Evolutionary conservation across 53 echinoderm and acorn worm species (phyloP).

Genomic region (Henricia sp.): DNA sequence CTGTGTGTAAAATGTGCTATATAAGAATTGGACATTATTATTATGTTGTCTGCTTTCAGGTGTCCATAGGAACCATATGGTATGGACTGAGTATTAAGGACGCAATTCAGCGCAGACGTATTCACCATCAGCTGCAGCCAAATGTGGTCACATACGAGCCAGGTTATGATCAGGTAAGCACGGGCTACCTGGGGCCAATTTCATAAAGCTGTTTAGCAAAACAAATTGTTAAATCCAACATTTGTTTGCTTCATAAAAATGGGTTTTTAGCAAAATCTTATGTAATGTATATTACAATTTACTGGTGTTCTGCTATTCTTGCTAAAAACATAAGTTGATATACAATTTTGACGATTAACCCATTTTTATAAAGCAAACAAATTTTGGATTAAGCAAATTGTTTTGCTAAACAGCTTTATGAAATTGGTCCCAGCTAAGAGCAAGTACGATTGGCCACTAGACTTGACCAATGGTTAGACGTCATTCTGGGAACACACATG

Average conservation of each 20-base stretch:
- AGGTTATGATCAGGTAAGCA: constrained; percentile 58
- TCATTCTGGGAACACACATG: too few species aligned
- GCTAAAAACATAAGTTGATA: too few species aligned
- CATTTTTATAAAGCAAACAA: too few species aligned
- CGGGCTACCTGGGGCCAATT: too few species aligned
- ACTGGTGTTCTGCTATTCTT: too few species aligned
- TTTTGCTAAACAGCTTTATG: neutral
- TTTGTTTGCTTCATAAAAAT: too few species aligned
- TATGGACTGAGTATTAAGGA: constrained; percentile 56
- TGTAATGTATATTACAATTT: too few species aligned
- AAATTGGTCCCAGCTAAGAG: neutral
- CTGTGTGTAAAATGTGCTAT: neutral
- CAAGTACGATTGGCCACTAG: too few species aligned
- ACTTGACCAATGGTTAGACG: too few species aligned
- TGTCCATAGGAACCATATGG: constrained; percentile 67
- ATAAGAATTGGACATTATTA: neutral
- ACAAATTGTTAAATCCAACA: too few species aligned
- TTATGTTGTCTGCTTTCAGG: constrained; percentile 39
- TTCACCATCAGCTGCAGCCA: constrained; percentile 77
- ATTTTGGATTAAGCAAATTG: neutral
- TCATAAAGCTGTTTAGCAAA: too few species aligned
- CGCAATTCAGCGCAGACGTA: constrained; percentile 46
- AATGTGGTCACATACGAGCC: constrained; percentile 48
- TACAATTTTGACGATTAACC: neutral
- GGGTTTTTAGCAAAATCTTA: too few species aligned